phyloP scores from a whole-genome alignment of 2,888 invertebrate species.

The Ctenicera cuprea region DNA sequence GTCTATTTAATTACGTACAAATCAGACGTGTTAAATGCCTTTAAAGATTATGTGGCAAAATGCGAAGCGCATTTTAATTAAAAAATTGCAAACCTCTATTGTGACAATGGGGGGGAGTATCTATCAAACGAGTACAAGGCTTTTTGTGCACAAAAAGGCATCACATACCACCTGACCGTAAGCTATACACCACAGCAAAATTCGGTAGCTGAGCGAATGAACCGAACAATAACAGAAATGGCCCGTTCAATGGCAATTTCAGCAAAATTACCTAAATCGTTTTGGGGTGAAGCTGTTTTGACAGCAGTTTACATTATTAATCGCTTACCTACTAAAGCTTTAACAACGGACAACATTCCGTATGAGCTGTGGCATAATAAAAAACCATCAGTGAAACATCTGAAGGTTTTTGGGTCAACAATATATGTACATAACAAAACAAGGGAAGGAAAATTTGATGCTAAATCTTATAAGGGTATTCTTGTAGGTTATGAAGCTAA shows the following conservation, averaged over 20 bases:
- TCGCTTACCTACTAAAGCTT: conserved; percentile 46
- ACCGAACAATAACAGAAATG: conserved; percentile 40
- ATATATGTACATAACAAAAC: conserved; percentile 28
- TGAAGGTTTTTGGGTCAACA: conserved; percentile 65
- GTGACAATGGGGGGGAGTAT: conserved; percentile 51
- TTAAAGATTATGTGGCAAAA: conserved; percentile 42
- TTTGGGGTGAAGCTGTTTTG: conserved; percentile 43
- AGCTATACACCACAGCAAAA: conserved; percentile 45
- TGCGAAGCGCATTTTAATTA: conserved; percentile 34
- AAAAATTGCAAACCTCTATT: conserved; percentile 36
- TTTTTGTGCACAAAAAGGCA: conserved; percentile 50
- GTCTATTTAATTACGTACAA: conserved; percentile 38
- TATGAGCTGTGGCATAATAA: conserved; percentile 65
- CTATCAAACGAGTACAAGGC: conserved; percentile 34
- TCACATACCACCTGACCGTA: conserved; percentile 50
- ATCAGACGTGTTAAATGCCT: conserved; percentile 44
- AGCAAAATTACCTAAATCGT: conserved; percentile 59
- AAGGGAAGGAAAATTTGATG: background rate
- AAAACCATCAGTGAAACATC: conserved; percentile 62
- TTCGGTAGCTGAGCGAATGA: conserved; percentile 46
- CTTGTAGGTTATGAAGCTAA: conserved; percentile 62
- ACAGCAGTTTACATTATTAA: conserved; percentile 60
- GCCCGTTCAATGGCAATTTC: conserved; percentile 31
- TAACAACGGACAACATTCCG: conserved; percentile 61
- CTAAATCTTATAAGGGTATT: background rate